Conservation (phyloP, 2,888 invertebrate genomes). For the Tiliacea aurago region DNA sequence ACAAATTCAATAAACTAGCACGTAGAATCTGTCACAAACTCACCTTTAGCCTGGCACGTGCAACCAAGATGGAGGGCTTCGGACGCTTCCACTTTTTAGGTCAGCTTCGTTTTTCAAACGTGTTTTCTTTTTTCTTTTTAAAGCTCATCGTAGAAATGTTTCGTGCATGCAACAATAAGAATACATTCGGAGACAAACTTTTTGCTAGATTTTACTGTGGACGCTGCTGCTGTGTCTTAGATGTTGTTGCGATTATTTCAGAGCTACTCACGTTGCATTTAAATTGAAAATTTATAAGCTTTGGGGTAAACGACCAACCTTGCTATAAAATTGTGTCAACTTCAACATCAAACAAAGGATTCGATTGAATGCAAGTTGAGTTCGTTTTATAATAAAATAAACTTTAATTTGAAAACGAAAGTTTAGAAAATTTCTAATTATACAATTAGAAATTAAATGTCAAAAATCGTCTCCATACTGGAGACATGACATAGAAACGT, state of each 20-base stretch:
- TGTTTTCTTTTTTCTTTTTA: conserved; percentile 2
- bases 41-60: conserved; percentile 25
- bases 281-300: conserved; percentile 3
- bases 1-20: conserved; percentile 6
- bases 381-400: background rate
- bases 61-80: conserved; percentile 5
- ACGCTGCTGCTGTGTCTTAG: background rate
- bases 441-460: too few species aligned
- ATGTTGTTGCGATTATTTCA: conserved; percentile 13
- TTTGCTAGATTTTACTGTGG: conserved; percentile 28
- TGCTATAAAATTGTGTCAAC: background rate
- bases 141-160: conserved; percentile 1
- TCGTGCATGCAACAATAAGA: conserved; percentile 22
- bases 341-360: background rate
- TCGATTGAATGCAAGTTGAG: background rate
- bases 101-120: conserved; percentile 31
- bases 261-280: conserved; percentile 15
- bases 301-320: background rate
- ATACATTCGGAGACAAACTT: conserved; percentile 23
- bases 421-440: too few species aligned
- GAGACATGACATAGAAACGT: background rate
- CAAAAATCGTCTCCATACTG: background rate
- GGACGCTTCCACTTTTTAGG: conserved; percentile 15
- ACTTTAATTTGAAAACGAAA: background rate
- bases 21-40: conserved; percentile 5